Evolutionary conservation across 2,888 invertebrate species (phyloP), one percentile per base, ranked within the genome.

Genomic region (Cancer borealis): DNA sequence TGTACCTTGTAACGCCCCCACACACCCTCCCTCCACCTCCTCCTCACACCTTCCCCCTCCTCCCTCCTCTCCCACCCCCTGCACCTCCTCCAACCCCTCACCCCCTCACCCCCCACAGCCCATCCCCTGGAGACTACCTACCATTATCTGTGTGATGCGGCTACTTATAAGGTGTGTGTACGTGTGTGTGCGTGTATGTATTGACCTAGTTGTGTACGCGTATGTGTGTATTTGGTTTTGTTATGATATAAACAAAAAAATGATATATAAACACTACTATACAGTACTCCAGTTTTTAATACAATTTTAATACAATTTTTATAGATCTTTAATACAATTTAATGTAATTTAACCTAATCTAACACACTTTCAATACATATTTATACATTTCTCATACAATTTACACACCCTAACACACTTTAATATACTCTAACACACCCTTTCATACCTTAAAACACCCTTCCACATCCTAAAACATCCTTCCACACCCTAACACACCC

Each of bases 91-190:
- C n/a, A n/a, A n/a, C n/a, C n/a, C n/a, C n/a, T n/a, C 21, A 88
- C 88, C 21, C 45, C 88, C 26, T n/a, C 60, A 21, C 79, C 66
- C 17, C 95, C 94, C 26, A 54, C 92, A 1, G 93, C 95, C 1
- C 93, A 94, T 47, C 94, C 95, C 3, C 89, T 95, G 88, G 95
- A 95, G 54, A 95, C 95, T 14, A 92, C 94, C 1, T 95, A 93
- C 91, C 79, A 96, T 84, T 93, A 96, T 91, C 96, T 97, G 21
- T 97, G 97, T 96, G 97, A 97, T 96, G 96, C 96, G 95, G 96
- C 96, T 88, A 96, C 96, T 49, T 97, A 97, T 96, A 97, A 97
- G 96, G 97, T 97, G 95, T 91, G 95, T 91, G 12, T 12, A 88
- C 14, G 60, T 45, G 26, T 47, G 47, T 26, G 21, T 93, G 10